Conservation (phyloP, 2,888 invertebrate species). For the Serrognathus titanus region DNA sequence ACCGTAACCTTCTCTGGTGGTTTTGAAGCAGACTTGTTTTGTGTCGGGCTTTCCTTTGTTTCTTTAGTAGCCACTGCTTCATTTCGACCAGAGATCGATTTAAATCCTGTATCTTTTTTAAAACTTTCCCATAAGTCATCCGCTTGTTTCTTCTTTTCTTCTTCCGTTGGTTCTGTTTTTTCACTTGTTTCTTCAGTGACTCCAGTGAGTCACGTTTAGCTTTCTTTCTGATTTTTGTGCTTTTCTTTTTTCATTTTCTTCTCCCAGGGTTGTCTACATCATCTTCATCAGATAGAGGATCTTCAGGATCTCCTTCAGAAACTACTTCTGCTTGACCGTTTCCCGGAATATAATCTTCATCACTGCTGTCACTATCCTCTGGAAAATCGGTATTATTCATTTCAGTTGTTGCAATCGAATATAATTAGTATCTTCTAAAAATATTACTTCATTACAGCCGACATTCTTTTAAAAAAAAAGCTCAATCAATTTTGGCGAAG, state of each 20-base stretch:
- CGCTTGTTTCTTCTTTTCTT: slow-evolving; percentile 66
- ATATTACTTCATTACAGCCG: not conserved
- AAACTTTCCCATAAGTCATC: slow-evolving; percentile 80
- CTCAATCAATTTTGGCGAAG: too few relatives aligned
- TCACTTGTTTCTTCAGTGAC: slow-evolving; percentile 11
- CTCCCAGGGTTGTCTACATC: slow-evolving; percentile 35
- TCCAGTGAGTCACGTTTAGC: slow-evolving; percentile 28
- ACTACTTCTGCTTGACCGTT: slow-evolving; percentile 56
- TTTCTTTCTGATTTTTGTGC: slow-evolving; percentile 31
- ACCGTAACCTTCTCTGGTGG: slow-evolving; percentile 56
- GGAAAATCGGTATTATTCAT: slow-evolving; percentile 30
- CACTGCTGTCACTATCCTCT: slow-evolving; percentile 67
- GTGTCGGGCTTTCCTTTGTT: slow-evolving; percentile 26
- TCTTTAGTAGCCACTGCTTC: slow-evolving; percentile 9
- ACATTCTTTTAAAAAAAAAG: slow-evolving; percentile 15
- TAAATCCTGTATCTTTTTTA: slow-evolving; percentile 64
- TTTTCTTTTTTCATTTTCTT: slow-evolving; percentile 34
- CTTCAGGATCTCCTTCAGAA: slow-evolving; percentile 62
- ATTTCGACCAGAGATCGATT: slow-evolving; percentile 32
- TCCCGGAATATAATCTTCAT: slow-evolving; percentile 74
- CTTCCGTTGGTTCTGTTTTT: slow-evolving; percentile 47
- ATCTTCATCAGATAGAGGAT: slow-evolving; percentile 55
- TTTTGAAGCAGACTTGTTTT: slow-evolving; percentile 11
- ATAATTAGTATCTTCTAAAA: too few relatives aligned
- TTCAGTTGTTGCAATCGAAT: not conserved